Percentiles rank a stretch among this genome's conserved stretches.
These are phyloP conservation scores for Limnephilus lunatus DNA, from an alignment of 2,888 invertebrate species.

Conservation along the genomic window DNA sequence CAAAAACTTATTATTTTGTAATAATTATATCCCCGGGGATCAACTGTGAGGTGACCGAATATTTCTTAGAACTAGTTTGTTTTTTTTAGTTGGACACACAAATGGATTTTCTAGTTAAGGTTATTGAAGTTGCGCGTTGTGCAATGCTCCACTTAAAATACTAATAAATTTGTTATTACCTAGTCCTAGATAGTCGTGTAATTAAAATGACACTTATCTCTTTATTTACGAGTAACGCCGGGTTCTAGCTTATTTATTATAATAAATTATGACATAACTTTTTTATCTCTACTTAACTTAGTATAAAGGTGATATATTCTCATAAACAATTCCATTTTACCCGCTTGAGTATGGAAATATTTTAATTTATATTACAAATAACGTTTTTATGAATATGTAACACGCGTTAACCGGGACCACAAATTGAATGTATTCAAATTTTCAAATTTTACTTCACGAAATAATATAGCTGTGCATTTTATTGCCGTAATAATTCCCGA, in stretches of 20 bases:
- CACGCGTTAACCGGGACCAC: not conserved
- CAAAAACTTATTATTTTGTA: too few species aligned
- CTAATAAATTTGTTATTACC: not conserved
- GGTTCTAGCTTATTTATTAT: not conserved
- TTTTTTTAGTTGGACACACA: too few species aligned
- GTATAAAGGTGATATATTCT: not conserved
- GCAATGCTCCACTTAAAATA: not conserved
- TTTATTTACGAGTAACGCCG: conserved; percentile 2
- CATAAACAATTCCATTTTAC: not conserved
- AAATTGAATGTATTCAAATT: not conserved
- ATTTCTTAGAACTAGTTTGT: too few species aligned
- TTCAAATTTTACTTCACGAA: not conserved
- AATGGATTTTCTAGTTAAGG: not conserved
- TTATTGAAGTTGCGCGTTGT: not conserved
- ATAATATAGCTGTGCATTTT: not conserved
- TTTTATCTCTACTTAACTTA: not conserved
- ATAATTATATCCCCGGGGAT: too few species aligned
- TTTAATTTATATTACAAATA: not conserved
- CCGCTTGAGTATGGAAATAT: not conserved
- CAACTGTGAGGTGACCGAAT: too few species aligned
- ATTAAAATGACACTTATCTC: not conserved
- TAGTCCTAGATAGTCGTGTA: not conserved
- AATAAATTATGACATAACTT: not conserved
- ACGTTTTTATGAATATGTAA: not conserved
- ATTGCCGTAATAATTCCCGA: conserved; percentile 2